Evolutionary conservation across 2,888 invertebrate species (phyloP), one percentile per base, ranked within the genome.

Genomic region (Torymus aiolomorphi): DNA sequence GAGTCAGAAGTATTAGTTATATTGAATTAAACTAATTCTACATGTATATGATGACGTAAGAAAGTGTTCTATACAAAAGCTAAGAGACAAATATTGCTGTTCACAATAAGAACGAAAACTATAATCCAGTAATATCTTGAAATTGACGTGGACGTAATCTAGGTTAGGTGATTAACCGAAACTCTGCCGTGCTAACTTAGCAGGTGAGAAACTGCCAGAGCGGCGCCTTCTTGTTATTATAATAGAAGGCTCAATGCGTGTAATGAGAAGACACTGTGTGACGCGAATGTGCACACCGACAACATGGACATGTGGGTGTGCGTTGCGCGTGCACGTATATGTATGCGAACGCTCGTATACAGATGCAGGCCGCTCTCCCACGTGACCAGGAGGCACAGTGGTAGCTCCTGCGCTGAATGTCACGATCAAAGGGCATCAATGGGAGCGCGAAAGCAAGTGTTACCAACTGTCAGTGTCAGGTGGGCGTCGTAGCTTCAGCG

Each of bases 401-500:
- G 59, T 24, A 24, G 24, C 24, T 24, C 75, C 57, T 56, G 24
- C 24, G 59, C 24, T 13, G 69, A 2, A 24, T 24, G 24, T 24
- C 24, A 24, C 61, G 84, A 84, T 86, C 86, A 86, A 86, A 86
- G 86, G 81, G 83, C 83, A 86, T 85, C 85, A 85, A 84, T 81
- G 75, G 65, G 74, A 59, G 72, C 24, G 24, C 24, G 24, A 66
- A 61, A 73, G 83, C 86, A 82, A 86, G 86, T 84, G 86, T 84
- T 85, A 82, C 86, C 70, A 72, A 83, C 85, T 86, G 86, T 86
- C 86, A 85, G 84, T 57, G 63, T 74, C 86, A 86, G 86, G 77
- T 83, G 84, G 52, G 24, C 77, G 24, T 24, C 56, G 52, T 18
- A 49, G 16, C 62, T 62, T 49, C 42, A 70, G 54, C 52, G n/a